Base-by-base conservation (phyloP, 2,113 vertebrate genomes). In the Hippocampus guttulatus region DNA sequence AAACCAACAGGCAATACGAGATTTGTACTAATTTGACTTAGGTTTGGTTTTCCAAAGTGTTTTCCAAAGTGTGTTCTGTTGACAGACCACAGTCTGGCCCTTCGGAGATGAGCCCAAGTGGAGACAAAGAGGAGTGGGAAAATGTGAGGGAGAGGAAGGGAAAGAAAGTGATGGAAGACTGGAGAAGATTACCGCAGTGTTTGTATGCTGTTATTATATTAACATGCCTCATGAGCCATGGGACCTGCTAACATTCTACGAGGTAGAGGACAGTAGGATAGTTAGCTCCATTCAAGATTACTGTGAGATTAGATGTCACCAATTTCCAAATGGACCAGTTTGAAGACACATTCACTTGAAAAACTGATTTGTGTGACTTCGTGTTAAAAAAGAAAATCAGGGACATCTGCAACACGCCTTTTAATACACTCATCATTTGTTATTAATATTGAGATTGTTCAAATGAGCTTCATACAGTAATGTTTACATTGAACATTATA, bases 11-110 rank as follows among this genome's bases (percentile, higher is more conserved):
- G 81, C 86, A 89, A 87, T 81, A 79, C 77, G 83, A 82, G 84
- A 65, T 81, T 78, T 88, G 85, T 87, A 86, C 88, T 90, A 69
- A 89, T 88, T 85, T 84, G 76, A 78, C 79, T 82, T 84, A 87
- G 85, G 85, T 82, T 87, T 87, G 78, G 75, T 78, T 88, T 90
- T 81, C 83, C 87, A 89, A 87, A 87, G 79, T 65, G 82, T 86
- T 90, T 88, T 88, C 85, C 88, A 85, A 74, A 76, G 85, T 38
- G 33, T 38, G 82, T 87, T 88, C 83, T 83, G 82, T 85, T 73
- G 68, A 82, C 78, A 80, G 77, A 88, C 85, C 86, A 52, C 86
- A 85, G 78, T 83, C 84, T 87, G 77, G 81, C 70, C 70, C 70
- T 69, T 73, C 67, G 69, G 70, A 70, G 63, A 66, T 69, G 71